Percentiles rank a stretch among this genome's conserved stretches.
Conservation (phyloP, 2,113 vertebrate genomes). For the Urocitellus parryii region DNA sequence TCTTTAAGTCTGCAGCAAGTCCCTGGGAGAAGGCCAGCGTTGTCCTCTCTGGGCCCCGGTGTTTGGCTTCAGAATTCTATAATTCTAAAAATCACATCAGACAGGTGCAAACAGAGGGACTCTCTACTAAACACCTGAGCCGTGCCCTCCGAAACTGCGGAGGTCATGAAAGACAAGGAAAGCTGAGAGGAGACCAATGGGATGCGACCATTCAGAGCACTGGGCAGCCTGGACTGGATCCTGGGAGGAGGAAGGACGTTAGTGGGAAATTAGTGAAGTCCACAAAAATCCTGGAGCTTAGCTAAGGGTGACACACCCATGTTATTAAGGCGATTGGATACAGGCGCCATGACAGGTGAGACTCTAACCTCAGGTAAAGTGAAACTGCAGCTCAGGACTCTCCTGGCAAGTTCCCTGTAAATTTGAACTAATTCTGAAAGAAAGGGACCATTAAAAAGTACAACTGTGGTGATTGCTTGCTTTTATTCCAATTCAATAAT, state of each 20-base stretch:
- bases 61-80: neutral
- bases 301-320: too few relatives aligned
- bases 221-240: neutral
- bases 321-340: neutral
- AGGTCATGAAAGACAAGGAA: neutral
- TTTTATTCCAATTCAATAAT: neutral
- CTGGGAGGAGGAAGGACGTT: neutral
- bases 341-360: neutral
- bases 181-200: neutral
- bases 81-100: neutral
- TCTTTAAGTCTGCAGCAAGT: neutral
- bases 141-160: neutral
- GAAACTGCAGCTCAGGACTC: neutral
- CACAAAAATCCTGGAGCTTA: neutral
- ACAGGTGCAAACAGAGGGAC: neutral
- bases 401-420: neutral
- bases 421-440: slow-evolving; percentile 33
- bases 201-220: neutral
- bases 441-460: neutral
- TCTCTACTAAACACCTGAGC: neutral
- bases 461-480: neutral
- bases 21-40: neutral
- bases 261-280: neutral
- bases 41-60: neutral
- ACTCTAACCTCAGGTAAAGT: neutral